Evolutionary conservation across 2,888 invertebrate species (phyloP), one percentile per base, ranked within the genome.

Genomic region (Cyclophora albipunctata): DNA sequence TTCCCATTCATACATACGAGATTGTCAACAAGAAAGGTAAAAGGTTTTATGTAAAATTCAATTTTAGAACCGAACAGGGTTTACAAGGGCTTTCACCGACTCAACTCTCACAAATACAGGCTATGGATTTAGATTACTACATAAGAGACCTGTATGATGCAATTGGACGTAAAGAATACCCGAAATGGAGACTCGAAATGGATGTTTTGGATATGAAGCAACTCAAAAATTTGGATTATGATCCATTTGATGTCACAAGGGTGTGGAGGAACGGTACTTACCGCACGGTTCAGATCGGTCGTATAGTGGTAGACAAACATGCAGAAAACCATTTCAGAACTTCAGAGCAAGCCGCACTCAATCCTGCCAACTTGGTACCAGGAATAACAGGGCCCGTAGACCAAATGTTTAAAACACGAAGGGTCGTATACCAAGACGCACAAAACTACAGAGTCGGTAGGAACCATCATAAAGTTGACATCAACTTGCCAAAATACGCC

Each of bases 1-100:
- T 96, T 67, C 95, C 96, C 2, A 94, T 95, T 0, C 97, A 98
- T 73, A 95, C 96, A 0, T 98, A 95, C 77, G 96, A 96, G 76
- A 75, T 97, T 53, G 91, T 96, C 35, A 98, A 97, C 76, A 90
- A 85, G 47, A 78, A 92, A 2, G 92, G 93, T 0, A 91, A 94
- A 52, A 81, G 90, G 34, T 90, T 92, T 60, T 98, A 93, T 72
- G 95, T 94, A 56, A 97, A 95, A 89, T 98, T 97, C 84, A 97
- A 96, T 75, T 94, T 92, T 69, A 96, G 95, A 91, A 94, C 96
- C 2, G 92, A 96, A 75, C 96, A 96, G 81, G 95, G 95, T 5
- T 92, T 97, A 59, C 93, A 93, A 71, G 94, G 94, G 76, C 73
- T 98, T 45, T 81, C 90, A 35, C 87, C 90, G 0, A 90, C 91